Evolutionary conservation across 2,888 invertebrate genomes (phyloP).

Genomic region (Melieria picta): DNA sequence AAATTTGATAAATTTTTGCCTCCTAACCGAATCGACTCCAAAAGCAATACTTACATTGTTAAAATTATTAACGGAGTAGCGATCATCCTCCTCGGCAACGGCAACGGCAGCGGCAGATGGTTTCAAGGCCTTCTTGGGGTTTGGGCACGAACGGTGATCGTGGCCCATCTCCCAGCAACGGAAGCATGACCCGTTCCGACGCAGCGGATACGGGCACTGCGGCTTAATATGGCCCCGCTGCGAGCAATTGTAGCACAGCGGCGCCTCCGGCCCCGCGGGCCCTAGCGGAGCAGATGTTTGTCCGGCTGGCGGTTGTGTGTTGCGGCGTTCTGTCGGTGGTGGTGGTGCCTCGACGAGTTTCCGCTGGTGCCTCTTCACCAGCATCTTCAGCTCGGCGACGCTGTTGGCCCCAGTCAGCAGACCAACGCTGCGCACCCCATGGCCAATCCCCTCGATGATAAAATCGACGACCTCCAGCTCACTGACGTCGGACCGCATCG

Average conservation of each 20-base stretch:
- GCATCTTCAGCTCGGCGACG: conserved; percentile 18
- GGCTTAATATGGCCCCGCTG: conserved; percentile 24
- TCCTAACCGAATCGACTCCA: conserved; percentile 3
- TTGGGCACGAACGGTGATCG: conserved; percentile 20
- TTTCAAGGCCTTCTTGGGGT: conserved; percentile 20
- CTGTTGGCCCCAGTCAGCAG: conserved; percentile 21
- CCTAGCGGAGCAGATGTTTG: background rate
- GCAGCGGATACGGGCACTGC: conserved; percentile 19
- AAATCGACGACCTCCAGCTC: conserved; percentile 11
- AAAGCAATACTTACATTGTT: conserved; percentile 25
- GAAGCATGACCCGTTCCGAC: conserved; percentile 19
- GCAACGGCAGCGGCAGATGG: conserved; percentile 15
- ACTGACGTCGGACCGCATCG: conserved; percentile 9
- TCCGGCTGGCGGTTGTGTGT: background rate
- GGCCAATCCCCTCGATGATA: conserved; percentile 10
- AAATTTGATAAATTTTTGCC: conserved; percentile 10
- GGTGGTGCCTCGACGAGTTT: background rate
- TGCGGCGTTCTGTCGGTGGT: background rate
- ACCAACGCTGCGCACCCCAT: conserved; percentile 5
- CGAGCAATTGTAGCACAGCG: conserved; percentile 21
- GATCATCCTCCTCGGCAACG: background rate
- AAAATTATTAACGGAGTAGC: conserved; percentile 5
- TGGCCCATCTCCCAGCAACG: conserved; percentile 33
- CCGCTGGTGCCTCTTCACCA: conserved; percentile 17
- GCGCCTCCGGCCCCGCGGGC: background rate